These are phyloP conservation scores for Chironomus tentans DNA, from an alignment of 2,888 invertebrate species.

Conservation along the genomic window DNA sequence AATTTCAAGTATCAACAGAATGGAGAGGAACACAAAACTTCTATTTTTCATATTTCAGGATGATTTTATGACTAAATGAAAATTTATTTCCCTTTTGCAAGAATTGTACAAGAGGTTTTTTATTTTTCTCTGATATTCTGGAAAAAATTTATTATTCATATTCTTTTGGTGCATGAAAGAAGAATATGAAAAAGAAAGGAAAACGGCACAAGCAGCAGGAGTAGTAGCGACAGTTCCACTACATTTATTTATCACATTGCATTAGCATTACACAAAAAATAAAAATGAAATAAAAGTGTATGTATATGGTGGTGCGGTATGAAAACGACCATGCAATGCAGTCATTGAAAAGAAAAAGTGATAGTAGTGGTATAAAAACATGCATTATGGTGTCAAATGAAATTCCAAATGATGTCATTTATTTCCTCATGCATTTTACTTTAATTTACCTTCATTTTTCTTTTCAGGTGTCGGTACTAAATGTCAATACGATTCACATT, in stretches of 20 bases:
- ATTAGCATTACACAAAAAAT: constrained; percentile 4
- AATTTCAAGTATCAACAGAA: too few relatives aligned
- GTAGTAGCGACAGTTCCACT: constrained; percentile 1
- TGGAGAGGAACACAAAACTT: too few relatives aligned
- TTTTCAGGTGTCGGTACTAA: constrained; percentile 30
- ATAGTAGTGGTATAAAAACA: neutral
- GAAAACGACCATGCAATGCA: neutral
- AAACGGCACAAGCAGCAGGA: neutral
- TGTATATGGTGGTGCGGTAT: neutral
- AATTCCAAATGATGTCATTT: constrained; percentile 13
- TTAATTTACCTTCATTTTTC: neutral
- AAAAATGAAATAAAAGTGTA: neutral
- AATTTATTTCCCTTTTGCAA: constrained; percentile 8
- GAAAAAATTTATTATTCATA: neutral
- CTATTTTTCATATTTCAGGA: neutral
- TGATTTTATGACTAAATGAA: constrained; percentile 2
- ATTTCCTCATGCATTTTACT: neutral
- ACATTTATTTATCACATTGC: constrained; percentile 22
- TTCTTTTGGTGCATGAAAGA: neutral
- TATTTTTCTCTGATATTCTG: neutral
- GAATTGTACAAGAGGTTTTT: neutral
- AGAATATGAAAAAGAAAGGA: neutral
- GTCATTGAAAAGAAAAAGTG: neutral
- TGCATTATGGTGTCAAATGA: constrained; percentile 5
- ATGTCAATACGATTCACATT: constrained; percentile 31